A percentile compares a stretch with the other conserved stretches of the same genome.
These are phyloP conservation scores for Sylvia borin DNA, from an alignment of 2,797 vertebrate species.

Conservation along the genomic window DNA sequence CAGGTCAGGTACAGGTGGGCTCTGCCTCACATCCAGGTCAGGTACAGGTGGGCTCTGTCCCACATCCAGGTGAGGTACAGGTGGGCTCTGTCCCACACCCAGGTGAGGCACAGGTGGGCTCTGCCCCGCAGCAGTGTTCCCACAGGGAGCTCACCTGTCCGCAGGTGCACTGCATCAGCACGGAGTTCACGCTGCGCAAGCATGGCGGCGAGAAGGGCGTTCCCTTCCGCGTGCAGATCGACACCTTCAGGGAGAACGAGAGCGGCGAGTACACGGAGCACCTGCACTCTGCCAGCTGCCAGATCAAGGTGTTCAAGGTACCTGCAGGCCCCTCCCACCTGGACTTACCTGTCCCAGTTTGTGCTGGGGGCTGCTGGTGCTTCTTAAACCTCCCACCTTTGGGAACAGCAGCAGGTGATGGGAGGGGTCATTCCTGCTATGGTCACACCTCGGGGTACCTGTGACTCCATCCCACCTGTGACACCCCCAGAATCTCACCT, in stretches of 20 bases:
- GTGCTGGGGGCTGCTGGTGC: background rate
- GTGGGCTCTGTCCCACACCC: too few species aligned
- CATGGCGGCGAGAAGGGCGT: conserved; percentile 94
- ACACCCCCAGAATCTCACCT: background rate
- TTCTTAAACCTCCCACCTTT: accelerated
- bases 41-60: too few species aligned
- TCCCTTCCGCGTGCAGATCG: conserved; percentile 93
- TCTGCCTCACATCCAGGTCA: too few species aligned
- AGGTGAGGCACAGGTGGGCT: too few species aligned
- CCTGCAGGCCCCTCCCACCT: background rate
- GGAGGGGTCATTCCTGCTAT: accelerated
- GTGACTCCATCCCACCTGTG: accelerated
- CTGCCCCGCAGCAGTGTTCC: too few species aligned
- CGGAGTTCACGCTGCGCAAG: conserved; percentile 88
- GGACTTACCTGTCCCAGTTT: accelerated
- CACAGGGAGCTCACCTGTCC: too few species aligned
- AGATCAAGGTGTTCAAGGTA: conserved; percentile 25
- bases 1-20: background rate
- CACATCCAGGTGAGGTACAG: too few species aligned
- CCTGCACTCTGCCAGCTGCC: background rate
- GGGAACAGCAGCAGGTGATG: accelerated
- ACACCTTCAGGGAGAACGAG: conserved; percentile 91
- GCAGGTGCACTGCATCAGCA: conserved; percentile 2
- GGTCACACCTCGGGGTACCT: background rate
- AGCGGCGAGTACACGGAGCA: conserved; percentile 80